phyloP scores from a whole-genome alignment of 1,140 invertebrate species.

The Trichonephila inaurata region DNA sequence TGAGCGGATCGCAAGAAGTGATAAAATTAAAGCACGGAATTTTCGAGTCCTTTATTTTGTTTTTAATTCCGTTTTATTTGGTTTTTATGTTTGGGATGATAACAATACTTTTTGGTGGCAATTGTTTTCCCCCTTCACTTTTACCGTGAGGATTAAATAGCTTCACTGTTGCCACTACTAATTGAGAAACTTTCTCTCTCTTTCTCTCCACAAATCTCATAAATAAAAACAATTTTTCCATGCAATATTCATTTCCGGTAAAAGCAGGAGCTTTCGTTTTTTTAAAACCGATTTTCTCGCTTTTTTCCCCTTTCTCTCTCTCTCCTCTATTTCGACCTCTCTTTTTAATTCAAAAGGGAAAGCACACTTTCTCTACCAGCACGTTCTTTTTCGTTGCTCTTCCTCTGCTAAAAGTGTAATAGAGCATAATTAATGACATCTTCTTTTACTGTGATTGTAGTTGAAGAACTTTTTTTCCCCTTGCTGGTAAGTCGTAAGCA shows the following conservation, averaged over 20 bases:
- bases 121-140: slow-evolving; percentile 33
- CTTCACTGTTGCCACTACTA: slow-evolving; percentile 36
- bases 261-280: slow-evolving; percentile 11
- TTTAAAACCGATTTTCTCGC: neutral
- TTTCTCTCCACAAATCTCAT: neutral
- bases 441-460: slow-evolving; percentile 23
- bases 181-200: slow-evolving; percentile 51
- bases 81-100: slow-evolving; percentile 49
- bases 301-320: neutral
- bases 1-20: slow-evolving; percentile 36
- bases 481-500: neutral
- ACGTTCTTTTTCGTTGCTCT: neutral
- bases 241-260: slow-evolving; percentile 55
- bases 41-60: slow-evolving; percentile 28
- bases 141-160: slow-evolving; percentile 40
- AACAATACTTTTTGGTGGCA: slow-evolving; percentile 52
- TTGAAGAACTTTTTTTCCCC: neutral
- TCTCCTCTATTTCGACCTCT: too few species aligned
- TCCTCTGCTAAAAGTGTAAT: neutral
- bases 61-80: slow-evolving; percentile 69
- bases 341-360: neutral
- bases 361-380: neutral
- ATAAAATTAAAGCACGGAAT: slow-evolving; percentile 50
- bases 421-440: slow-evolving; percentile 20
- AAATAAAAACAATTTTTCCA: slow-evolving; percentile 45